Percentiles rank a stretch among this genome's conserved stretches.
Conservation (phyloP, 2,888 invertebrate species). For the Callyntrura sp. region DNA sequence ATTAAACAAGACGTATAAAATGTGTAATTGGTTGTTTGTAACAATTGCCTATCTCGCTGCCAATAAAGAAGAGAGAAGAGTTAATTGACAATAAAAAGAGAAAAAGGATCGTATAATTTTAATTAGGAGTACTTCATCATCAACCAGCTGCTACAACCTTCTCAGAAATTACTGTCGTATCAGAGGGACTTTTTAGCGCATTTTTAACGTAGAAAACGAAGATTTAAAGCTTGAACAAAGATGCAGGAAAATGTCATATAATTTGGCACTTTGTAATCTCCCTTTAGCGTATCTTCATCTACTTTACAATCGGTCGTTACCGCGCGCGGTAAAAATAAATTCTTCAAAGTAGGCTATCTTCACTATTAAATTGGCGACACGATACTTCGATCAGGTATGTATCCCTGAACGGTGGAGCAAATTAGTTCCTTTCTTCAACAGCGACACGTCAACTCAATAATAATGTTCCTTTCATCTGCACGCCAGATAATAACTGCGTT, state of each 20-base stretch:
- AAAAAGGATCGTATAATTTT: neutral
- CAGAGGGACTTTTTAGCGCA: neutral
- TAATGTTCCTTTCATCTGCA: neutral
- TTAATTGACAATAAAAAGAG: neutral
- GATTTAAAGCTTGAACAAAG: no score
- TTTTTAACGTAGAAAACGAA: conserved; percentile 8
- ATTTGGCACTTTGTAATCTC: neutral
- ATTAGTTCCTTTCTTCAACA: neutral
- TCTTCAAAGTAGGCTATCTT: conserved; percentile 22
- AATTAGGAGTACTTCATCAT: no score
- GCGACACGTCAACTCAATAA: neutral
- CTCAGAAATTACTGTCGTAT: no score
- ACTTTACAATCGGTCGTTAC: neutral
- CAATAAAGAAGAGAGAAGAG: no score
- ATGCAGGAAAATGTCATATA: neutral
- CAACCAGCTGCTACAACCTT: no score
- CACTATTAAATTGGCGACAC: neutral
- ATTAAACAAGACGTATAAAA: no score
- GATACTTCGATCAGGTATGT: conserved; percentile 7
- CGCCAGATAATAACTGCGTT: neutral
- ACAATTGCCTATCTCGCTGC: neutral
- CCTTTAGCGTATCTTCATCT: neutral
- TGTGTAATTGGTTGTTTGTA: neutral
- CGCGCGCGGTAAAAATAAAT: neutral
- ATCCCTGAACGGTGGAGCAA: neutral